A percentile compares a stretch with the other conserved stretches of the same genome.
Conservation (phyloP, 2,113 vertebrate species). For the Nettapus auritus region DNA sequence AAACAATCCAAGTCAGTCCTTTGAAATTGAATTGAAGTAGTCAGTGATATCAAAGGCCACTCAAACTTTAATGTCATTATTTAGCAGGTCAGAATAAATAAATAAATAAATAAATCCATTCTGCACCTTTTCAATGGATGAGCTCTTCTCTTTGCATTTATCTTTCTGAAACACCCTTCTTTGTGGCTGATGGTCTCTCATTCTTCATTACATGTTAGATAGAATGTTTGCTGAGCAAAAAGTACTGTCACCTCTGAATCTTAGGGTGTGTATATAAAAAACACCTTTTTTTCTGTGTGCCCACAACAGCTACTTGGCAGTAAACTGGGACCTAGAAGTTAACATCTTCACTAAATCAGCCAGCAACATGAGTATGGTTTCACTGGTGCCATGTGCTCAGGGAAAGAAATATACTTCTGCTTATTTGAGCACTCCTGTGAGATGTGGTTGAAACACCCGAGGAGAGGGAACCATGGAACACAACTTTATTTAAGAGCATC, state of each 20-base stretch:
- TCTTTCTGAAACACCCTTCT: not conserved
- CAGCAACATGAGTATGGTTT: not conserved
- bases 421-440: not conserved
- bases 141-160: rapidly evolving
- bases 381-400: not conserved
- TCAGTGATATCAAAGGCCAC: slow-evolving; percentile 32
- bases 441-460: not conserved
- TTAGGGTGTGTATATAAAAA: not conserved
- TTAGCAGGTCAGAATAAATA: slow-evolving; percentile 7
- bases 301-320: not conserved
- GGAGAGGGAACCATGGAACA: not conserved
- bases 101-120: too few species aligned
- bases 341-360: not conserved
- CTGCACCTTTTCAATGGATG: not conserved
- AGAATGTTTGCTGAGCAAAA: not conserved
- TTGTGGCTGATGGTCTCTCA: not conserved
- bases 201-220: not conserved
- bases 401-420: not conserved
- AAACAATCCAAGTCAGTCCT: not conserved
- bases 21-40: slow-evolving; percentile 15
- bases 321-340: not conserved
- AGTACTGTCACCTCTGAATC: not conserved
- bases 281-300: not conserved
- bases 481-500: not conserved
- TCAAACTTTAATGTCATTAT: not conserved